phyloP scores from a whole-genome alignment of 1,140 invertebrate species.

The Tetraneura akinire region DNA sequence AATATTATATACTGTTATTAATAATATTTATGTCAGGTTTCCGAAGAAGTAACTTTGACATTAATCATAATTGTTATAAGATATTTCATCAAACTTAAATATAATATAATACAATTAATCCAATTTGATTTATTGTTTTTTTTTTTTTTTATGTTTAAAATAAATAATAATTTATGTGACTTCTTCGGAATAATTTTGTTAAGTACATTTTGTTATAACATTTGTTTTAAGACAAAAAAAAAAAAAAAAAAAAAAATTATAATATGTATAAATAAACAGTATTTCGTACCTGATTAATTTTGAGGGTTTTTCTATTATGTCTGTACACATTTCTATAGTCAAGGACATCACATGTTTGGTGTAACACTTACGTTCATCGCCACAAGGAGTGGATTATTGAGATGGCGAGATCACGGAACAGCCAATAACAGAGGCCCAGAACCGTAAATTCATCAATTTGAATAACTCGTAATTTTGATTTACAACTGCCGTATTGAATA shows the following conservation, averaged over 20 bases:
- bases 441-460: conserved; percentile 43
- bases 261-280: conserved; percentile 2
- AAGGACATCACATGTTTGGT: conserved; percentile 82
- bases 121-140: too few species aligned
- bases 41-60: background rate
- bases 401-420: conserved; percentile 74
- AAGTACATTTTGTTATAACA: background rate
- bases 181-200: background rate
- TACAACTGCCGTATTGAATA: background rate
- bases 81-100: too few species aligned
- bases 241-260: too few species aligned
- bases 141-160: background rate
- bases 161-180: background rate
- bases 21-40: background rate
- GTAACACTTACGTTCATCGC: conserved; percentile 83
- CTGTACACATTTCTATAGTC: conserved; percentile 63
- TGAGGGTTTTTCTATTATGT: conserved; percentile 13
- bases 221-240: background rate
- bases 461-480: too few species aligned
- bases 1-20: too few species aligned
- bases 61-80: too few species aligned
- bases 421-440: conserved; percentile 30
- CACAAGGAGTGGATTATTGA: conserved; percentile 82
- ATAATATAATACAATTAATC: too few species aligned
- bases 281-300: conserved; percentile 34